A percentile compares a stretch with the other conserved stretches of the same genome.
These are phyloP conservation scores for Pseudochromis fuscus DNA, from an alignment of 2,797 vertebrate species.

Conservation along the genomic window DNA sequence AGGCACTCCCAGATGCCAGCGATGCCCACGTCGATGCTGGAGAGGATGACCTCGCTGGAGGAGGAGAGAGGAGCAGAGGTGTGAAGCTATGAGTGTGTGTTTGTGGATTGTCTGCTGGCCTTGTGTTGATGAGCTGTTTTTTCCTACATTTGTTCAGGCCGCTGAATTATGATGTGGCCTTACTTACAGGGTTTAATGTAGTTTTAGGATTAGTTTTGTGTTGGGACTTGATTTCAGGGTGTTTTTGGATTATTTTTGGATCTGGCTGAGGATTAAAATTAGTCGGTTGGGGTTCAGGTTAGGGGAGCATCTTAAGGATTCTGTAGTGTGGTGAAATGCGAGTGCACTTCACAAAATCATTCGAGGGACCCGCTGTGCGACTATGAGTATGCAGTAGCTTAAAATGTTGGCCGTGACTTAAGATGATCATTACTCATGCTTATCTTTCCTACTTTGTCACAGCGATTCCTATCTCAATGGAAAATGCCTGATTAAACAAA, in stretches of 20 bases:
- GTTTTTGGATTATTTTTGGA: conserved; percentile 38
- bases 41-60: conserved; percentile 90
- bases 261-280: conserved; percentile 33
- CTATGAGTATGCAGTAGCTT: conserved; percentile 39
- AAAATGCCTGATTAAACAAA: conserved; percentile 72
- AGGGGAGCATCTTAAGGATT: conserved; percentile 10
- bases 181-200: conserved; percentile 31
- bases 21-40: conserved; percentile 88
- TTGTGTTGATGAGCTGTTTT: neutral
- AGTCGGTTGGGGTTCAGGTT: conserved; percentile 27
- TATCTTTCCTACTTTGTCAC: conserved; percentile 65
- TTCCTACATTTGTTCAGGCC: conserved; percentile 4
- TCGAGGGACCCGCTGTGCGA: conserved; percentile 20
- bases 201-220: conserved; percentile 33
- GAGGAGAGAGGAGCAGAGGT: conserved; percentile 28
- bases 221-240: conserved; percentile 3
- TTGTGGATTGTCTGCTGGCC: neutral
- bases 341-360: conserved; percentile 7
- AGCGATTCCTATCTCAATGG: conserved; percentile 65
- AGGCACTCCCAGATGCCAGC: conserved; percentile 92
- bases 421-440: conserved; percentile 67
- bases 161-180: neutral
- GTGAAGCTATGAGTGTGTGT: neutral
- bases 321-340: neutral
- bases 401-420: conserved; percentile 61